A percentile compares a stretch with the other conserved stretches of the same genome.
Conservation (phyloP, 2,113 vertebrate genomes). For the Rhodinocichla rosea region DNA sequence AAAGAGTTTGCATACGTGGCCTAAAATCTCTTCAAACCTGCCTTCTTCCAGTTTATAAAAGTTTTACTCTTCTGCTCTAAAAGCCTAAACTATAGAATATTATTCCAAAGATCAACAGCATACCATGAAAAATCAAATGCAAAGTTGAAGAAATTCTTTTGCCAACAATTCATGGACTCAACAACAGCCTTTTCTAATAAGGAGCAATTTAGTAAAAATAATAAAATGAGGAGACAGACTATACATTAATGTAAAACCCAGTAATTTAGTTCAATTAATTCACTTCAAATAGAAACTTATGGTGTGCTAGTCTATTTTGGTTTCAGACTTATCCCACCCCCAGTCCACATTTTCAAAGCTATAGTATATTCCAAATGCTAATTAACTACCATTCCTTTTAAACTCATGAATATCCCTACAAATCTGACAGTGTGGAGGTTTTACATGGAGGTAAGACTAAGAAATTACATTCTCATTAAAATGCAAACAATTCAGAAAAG, state of each 20-base stretch:
- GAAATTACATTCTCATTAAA: constrained; percentile 35
- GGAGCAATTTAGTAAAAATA: constrained; percentile 34
- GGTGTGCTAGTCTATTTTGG: background rate
- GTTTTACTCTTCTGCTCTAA: background rate
- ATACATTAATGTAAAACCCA: background rate
- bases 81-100: background rate
- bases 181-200: constrained; percentile 16
- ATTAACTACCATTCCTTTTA: constrained; percentile 27
- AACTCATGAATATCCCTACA: constrained; percentile 18
- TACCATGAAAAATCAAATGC: background rate
- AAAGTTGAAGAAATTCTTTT: constrained; percentile 5
- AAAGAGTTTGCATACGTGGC: background rate
- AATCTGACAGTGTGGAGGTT: constrained; percentile 22
- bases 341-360: constrained; percentile 16
- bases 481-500: constrained; percentile 33
- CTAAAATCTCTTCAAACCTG: background rate
- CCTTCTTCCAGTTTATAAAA: background rate
- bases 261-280: constrained; percentile 56
- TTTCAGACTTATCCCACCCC: constrained; percentile 32
- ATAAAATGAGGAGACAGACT: constrained; percentile 33
- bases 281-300: constrained; percentile 39
- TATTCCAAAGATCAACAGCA: constrained; percentile 2
- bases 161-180: background rate
- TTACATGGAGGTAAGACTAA: background rate
- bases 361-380: constrained; percentile 10